A percentile compares a stretch with the other conserved stretches of the same genome.
These are phyloP conservation scores for Macrotus californicus DNA, from an alignment of 2,113 vertebrate species.

Conservation along the genomic window DNA sequence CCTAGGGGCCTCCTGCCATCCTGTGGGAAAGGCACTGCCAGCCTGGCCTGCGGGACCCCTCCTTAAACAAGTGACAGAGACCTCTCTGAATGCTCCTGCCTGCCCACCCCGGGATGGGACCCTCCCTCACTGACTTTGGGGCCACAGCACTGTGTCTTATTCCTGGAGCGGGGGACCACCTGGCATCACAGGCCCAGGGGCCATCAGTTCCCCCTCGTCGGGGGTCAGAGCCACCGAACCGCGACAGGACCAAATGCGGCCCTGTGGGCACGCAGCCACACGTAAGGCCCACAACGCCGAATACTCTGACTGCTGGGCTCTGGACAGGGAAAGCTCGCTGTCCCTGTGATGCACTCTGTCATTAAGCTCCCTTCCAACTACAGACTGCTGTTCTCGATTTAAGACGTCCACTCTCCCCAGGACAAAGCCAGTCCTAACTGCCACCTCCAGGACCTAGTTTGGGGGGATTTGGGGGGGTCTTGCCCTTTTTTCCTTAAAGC, in stretches of 20 bases:
- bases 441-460: neutral
- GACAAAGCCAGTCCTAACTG: neutral
- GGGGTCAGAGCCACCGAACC: neutral
- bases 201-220: fast-evolving
- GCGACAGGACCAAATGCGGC: fast-evolving
- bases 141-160: too few relatives aligned
- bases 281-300: fast-evolving
- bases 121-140: too few relatives aligned
- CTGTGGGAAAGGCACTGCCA: too few relatives aligned
- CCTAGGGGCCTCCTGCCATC: too few relatives aligned
- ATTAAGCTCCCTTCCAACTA: fast-evolving
- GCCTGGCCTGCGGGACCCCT: too few relatives aligned
- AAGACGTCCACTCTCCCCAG: fast-evolving
- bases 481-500: neutral
- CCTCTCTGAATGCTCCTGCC: too few relatives aligned
- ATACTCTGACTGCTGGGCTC: neutral
- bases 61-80: too few relatives aligned
- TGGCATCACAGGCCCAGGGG: too few relatives aligned
- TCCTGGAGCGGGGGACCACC: too few relatives aligned
- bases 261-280: neutral
- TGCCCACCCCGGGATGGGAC: too few relatives aligned
- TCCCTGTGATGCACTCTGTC: fast-evolving
- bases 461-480: neutral
- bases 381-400: neutral
- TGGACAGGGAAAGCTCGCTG: neutral